Evolutionary conservation across 1,140 invertebrate genomes (phyloP).

Genomic region (Cherax destructor): DNA sequence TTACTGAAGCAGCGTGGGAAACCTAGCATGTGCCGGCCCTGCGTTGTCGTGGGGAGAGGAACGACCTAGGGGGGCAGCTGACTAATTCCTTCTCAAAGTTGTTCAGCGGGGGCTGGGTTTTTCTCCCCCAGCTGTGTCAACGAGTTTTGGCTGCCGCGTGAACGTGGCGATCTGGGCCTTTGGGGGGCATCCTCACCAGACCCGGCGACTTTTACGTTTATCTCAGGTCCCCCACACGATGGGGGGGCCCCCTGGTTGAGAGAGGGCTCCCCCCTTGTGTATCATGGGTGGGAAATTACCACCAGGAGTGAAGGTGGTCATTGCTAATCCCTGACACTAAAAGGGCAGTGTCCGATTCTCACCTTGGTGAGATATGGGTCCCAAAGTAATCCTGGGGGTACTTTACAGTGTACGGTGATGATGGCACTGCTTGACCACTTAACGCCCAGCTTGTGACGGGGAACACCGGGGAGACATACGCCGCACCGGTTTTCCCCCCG

Average conservation of each 20-base stretch:
- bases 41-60: conserved; percentile 99
- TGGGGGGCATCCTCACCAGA: conserved; percentile 99
- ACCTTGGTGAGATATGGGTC: conserved; percentile 95
- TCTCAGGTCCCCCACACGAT: conserved; percentile 94
- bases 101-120: conserved; percentile 96
- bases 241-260: conserved; percentile 94
- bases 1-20: conserved; percentile 91
- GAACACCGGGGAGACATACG: conserved; percentile 95
- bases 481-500: conserved; percentile 98
- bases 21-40: conserved; percentile 96
- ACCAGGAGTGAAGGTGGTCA: conserved; percentile 98
- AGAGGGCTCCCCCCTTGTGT: conserved; percentile 95
- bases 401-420: conserved; percentile 98
- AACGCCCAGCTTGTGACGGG: conserved; percentile 97
- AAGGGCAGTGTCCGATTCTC: conserved; percentile 99
- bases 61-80: conserved; percentile 93
- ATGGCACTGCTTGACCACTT: conserved; percentile 89
- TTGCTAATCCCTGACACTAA: conserved; percentile 99
- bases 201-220: conserved; percentile 98
- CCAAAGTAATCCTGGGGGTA: conserved; percentile 96
- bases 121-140: conserved; percentile 95
- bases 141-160: conserved; percentile 98
- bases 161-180: conserved; percentile 99
- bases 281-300: conserved; percentile 98
- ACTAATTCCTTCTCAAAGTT: conserved; percentile 98